Evolutionary conservation across 2,113 vertebrate genomes (phyloP).

Genomic region (Heliornis fulica): DNA sequence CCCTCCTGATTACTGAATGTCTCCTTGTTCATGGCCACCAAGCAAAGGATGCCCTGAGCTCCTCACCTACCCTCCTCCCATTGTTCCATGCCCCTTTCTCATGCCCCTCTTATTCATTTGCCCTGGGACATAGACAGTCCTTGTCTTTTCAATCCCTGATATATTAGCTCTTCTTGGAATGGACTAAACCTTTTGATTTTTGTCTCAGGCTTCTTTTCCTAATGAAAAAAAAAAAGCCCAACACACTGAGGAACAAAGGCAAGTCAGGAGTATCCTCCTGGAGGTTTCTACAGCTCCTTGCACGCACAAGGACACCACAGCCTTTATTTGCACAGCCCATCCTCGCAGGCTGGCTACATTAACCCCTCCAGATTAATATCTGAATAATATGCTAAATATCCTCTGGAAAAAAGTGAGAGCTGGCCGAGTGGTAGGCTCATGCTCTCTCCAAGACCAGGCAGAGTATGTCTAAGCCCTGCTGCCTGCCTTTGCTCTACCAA

Average conservation of each 20-base stretch:
- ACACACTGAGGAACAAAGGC: background rate
- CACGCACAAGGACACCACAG: background rate
- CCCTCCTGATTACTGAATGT: background rate
- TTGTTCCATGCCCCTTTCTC: background rate
- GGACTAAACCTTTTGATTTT: background rate
- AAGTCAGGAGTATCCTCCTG: background rate
- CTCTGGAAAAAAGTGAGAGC: background rate
- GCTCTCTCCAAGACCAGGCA: background rate
- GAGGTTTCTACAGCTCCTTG: background rate
- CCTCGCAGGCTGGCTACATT: background rate
- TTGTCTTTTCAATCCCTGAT: constrained; percentile 17
- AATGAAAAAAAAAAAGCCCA: background rate
- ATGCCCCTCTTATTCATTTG: constrained; percentile 2
- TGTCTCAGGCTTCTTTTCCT: background rate
- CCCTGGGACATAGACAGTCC: background rate
- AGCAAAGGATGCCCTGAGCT: background rate
- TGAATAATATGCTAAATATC: background rate
- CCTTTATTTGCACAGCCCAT: background rate
- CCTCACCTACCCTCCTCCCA: background rate
- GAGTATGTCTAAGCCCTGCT: background rate
- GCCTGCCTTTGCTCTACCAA: background rate
- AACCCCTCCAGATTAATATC: background rate
- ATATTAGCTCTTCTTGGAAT: background rate
- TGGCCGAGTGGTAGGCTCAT: background rate
- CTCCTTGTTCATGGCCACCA: background rate